Percentiles rank a stretch among this genome's conserved stretches.
Evolutionary conservation across 2,888 invertebrate genomes (phyloP).

Genomic region (Oasisia sp.): DNA sequence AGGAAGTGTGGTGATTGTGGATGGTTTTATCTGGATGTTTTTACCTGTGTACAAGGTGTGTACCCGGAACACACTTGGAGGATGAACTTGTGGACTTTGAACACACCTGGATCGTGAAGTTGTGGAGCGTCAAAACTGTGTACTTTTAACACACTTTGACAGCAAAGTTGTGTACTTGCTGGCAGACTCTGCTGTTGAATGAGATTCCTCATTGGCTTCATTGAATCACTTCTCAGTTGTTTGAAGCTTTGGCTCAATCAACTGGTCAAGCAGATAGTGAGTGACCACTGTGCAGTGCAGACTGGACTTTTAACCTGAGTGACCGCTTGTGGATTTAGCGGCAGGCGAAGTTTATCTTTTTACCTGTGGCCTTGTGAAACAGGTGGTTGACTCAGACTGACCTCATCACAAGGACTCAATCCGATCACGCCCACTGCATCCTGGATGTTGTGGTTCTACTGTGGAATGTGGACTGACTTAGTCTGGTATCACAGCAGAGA

Average conservation of each 20-base stretch:
- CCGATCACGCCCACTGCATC: neutral
- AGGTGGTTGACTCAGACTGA: neutral
- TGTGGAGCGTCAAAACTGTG: neutral
- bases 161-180: neutral
- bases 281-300: neutral
- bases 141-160: neutral
- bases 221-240: neutral
- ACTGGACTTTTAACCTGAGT: neutral
- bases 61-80: neutral
- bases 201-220: neutral
- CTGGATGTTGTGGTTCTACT: neutral
- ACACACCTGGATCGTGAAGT: neutral
- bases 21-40: neutral
- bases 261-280: neutral
- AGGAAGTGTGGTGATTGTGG: neutral
- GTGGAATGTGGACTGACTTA: neutral
- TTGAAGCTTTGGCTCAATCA: neutral
- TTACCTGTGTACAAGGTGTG: neutral
- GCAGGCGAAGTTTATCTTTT: neutral
- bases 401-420: neutral
- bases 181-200: neutral
- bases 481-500: neutral
- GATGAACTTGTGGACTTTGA: neutral
- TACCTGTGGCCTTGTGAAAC: neutral
- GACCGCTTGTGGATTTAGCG: neutral